A percentile compares a stretch with the other conserved stretches of the same genome.
phyloP scores from a whole-genome alignment of 2,888 invertebrate species.

The Scaptomyza reducta region DNA sequence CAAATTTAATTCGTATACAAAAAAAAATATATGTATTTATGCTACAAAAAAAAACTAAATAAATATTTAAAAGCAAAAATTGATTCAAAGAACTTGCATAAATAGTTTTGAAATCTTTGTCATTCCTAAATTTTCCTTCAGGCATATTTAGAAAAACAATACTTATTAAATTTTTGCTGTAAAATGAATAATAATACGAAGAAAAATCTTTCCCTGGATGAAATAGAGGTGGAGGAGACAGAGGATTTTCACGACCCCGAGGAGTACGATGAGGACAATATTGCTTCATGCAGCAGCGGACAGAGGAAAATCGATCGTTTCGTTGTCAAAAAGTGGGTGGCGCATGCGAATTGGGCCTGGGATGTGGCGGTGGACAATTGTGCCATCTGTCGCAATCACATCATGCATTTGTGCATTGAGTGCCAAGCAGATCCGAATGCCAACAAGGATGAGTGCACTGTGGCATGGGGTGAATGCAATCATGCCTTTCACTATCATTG shows the following conservation, averaged over 20 bases:
- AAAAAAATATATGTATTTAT: slow-evolving; percentile 59
- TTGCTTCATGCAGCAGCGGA: slow-evolving; percentile 87
- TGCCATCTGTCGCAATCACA: slow-evolving; percentile 99
- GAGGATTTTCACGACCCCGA: slow-evolving; percentile 87
- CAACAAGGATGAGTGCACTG: slow-evolving; percentile 99
- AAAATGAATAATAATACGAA: slow-evolving; percentile 31
- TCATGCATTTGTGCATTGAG: slow-evolving; percentile 99
- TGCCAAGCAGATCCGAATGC: slow-evolving; percentile 99
- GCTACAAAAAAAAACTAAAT: slow-evolving; percentile 54
- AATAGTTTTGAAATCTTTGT: slow-evolving; percentile 1
- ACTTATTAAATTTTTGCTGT: slow-evolving; percentile 18
- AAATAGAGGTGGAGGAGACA: slow-evolving; percentile 95
- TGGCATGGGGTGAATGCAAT: slow-evolving; percentile 99
- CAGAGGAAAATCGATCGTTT: slow-evolving; percentile 96
- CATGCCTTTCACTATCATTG: slow-evolving; percentile 99
- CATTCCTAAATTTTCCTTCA: background rate
- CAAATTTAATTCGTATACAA: slow-evolving; percentile 72
- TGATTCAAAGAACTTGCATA: too few species aligned
- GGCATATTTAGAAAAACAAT: background rate
- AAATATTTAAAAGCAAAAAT: slow-evolving; percentile 27
- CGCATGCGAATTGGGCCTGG: slow-evolving; percentile 99
- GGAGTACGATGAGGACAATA: slow-evolving; percentile 64
- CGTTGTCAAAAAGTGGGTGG: slow-evolving; percentile 99
- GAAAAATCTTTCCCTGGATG: slow-evolving; percentile 47
- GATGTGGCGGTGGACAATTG: slow-evolving; percentile 99